These are phyloP conservation scores for Lycocerus yunnanus DNA, from an alignment of 2,888 invertebrate genomes.

Conservation along the genomic window DNA sequence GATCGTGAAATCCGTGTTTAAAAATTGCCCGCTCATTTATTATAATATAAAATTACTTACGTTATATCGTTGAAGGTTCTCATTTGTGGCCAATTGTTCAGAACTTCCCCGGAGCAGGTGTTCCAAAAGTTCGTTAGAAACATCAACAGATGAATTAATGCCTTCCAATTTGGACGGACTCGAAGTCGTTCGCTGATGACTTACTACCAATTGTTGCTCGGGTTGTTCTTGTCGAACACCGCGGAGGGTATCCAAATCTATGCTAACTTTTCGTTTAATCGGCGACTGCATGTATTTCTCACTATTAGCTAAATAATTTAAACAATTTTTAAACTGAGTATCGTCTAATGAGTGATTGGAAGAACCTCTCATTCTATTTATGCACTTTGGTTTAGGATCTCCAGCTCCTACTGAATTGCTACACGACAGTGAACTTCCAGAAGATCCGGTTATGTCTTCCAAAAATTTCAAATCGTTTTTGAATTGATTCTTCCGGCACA, in stretches of 20 bases:
- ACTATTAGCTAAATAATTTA: conserved; percentile 32
- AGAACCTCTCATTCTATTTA: conserved; percentile 54
- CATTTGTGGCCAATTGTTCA: conserved; percentile 71
- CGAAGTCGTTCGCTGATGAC: conserved; percentile 77
- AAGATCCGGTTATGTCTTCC: conserved; percentile 53
- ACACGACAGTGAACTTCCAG: conserved; percentile 42
- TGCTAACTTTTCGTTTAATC: conserved; percentile 49
- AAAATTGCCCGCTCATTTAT: neutral
- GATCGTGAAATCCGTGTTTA: too few relatives aligned
- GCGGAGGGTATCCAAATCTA: conserved; percentile 52
- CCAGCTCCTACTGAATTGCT: conserved; percentile 42
- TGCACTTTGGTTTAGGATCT: conserved; percentile 44
- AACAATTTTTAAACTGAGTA: conserved; percentile 49
- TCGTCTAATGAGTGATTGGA: conserved; percentile 62
- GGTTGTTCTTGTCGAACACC: conserved; percentile 48
- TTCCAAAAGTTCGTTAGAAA: conserved; percentile 72
- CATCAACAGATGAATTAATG: conserved; percentile 53
- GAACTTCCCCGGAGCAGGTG: conserved; percentile 80
- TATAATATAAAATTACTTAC: conserved; percentile 42
- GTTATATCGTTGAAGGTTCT: conserved; percentile 47
- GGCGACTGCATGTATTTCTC: conserved; percentile 38
- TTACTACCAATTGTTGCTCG: conserved; percentile 58
- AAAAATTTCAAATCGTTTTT: conserved; percentile 64
- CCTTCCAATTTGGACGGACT: conserved; percentile 79
- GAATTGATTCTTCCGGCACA: conserved; percentile 58